Conservation (phyloP, 2,797 vertebrate species). For the Atherinosoma microstoma region DNA sequence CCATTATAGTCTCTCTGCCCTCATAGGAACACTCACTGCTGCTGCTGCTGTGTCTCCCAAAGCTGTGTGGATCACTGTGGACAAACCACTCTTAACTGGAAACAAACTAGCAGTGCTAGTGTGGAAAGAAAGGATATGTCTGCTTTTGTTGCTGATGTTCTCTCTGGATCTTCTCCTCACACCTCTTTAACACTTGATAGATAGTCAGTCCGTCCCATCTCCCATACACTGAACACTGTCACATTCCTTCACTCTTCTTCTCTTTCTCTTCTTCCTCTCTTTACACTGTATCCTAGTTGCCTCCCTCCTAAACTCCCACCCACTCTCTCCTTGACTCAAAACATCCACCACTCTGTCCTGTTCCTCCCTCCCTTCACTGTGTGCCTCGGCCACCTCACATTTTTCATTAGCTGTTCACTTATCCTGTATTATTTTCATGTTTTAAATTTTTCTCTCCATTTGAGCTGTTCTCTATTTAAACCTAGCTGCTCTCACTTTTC, state of each 20-base stretch:
- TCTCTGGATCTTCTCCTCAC: constrained; percentile 32
- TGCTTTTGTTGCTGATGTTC: constrained; percentile 41
- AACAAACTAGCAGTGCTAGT: constrained; percentile 22
- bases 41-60: constrained; percentile 38
- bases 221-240: constrained; percentile 69
- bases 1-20: constrained; percentile 48
- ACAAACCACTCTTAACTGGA: constrained; percentile 41
- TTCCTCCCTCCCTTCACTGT: constrained; percentile 25
- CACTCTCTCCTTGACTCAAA: constrained; percentile 66
- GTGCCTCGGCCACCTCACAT: constrained; percentile 38
- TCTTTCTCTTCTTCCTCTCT: constrained; percentile 47
- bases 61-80: constrained; percentile 52
- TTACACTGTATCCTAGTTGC: constrained; percentile 64
- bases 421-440: constrained; percentile 28
- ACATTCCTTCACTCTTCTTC: constrained; percentile 75
- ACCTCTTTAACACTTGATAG: constrained; percentile 53
- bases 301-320: constrained; percentile 72
- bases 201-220: constrained; percentile 72
- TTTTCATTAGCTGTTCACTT: constrained; percentile 30
- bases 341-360: constrained; percentile 53
- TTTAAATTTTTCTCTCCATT: constrained; percentile 20
- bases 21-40: constrained; percentile 44
- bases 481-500: constrained; percentile 12
- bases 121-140: constrained; percentile 32
- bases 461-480: constrained; percentile 14